Percentiles rank a stretch among this genome's conserved stretches.
Evolutionary conservation across 2,888 invertebrate species (phyloP).

Genomic region (Fragum fragum): DNA sequence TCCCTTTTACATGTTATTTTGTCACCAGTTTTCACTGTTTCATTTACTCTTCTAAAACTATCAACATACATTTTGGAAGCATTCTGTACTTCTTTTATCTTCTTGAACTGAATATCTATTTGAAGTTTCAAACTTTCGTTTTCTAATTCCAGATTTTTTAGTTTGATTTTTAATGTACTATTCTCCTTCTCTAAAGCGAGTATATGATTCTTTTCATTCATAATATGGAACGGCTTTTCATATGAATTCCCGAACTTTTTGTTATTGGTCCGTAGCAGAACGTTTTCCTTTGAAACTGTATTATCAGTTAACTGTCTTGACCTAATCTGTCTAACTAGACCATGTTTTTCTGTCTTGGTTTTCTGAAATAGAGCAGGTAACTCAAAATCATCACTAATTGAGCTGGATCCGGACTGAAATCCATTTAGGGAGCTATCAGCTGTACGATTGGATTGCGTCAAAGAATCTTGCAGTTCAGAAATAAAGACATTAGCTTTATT

Average conservation of each 20-base stretch:
- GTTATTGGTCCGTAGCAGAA: background rate
- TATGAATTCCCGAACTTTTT: background rate
- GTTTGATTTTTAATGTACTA: background rate
- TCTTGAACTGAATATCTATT: background rate
- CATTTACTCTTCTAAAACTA: background rate
- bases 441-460: background rate
- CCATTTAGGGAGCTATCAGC: background rate
- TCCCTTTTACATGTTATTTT: background rate
- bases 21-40: background rate
- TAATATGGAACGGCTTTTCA: background rate
- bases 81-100: background rate
- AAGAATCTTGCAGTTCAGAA: background rate
- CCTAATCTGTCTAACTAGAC: background rate
- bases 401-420: background rate
- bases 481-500: background rate
- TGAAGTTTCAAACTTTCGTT: background rate
- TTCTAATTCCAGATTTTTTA: background rate
- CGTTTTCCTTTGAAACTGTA: background rate
- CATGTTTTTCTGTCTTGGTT: background rate
- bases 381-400: background rate
- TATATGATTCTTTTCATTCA: background rate
- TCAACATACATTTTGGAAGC: constrained; percentile 5
- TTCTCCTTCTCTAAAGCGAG: background rate
- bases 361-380: background rate
- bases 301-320: background rate